Evolutionary conservation across 92 coral and sea anemone species (phyloP).

Genomic region (Epizoanthus ramosus): DNA sequence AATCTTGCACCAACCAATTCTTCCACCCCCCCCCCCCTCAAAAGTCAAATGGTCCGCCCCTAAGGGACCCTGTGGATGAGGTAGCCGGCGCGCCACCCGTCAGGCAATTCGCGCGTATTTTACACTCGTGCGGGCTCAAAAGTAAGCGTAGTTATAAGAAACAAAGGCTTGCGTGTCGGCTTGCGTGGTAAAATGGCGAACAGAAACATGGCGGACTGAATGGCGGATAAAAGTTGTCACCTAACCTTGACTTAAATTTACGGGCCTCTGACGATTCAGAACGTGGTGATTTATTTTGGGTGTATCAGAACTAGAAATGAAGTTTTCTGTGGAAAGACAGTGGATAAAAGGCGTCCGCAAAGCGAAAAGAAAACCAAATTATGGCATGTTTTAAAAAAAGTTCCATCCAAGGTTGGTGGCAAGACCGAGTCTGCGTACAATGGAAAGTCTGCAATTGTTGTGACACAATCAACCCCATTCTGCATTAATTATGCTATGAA

Average conservation of each 20-base stretch:
- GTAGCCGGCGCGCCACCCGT: no score
- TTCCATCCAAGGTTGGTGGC: no score
- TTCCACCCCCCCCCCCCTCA: no score
- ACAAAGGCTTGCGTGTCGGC: neutral
- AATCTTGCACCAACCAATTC: no score
- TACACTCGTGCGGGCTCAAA: neutral
- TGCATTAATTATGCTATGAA: no score
- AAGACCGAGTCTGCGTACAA: no score
- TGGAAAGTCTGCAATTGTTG: no score
- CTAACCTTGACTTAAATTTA: neutral
- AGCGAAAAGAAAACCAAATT: conserved; percentile 1
- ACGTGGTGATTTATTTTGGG: neutral
- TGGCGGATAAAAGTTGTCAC: neutral
- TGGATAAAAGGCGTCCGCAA: neutral
- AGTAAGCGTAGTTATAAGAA: neutral
- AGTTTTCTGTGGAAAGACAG: conserved; percentile 6
- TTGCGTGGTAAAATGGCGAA: neutral
- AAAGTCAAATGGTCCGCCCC: no score
- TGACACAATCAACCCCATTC: no score
- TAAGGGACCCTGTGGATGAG: no score
- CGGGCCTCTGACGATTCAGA: neutral
- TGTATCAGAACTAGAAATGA: neutral
- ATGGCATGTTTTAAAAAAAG: no score
- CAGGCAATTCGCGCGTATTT: no score
- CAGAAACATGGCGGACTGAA: neutral